A percentile compares a stretch with the other conserved stretches of the same genome.
phyloP scores from a whole-genome alignment of 92 coral and sea anemone genomes.

The Diadumene lineata region DNA sequence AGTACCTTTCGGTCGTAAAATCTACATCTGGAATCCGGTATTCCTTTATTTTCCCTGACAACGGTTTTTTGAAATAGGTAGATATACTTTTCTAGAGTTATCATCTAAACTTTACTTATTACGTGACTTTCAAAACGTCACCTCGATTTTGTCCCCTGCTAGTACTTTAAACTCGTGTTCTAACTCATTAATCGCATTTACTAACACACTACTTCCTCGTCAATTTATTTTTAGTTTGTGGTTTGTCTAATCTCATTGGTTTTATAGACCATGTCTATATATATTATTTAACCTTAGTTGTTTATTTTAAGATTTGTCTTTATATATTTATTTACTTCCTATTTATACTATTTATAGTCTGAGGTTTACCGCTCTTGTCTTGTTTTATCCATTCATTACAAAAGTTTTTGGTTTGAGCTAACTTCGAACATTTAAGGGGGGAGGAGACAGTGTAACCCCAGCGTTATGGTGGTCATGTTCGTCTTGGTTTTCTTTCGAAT shows the following conservation, averaged over 20 bases:
- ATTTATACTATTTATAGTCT: not conserved
- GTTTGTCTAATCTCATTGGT: slow-evolving; percentile 2
- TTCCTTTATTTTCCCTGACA: no score
- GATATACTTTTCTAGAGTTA: no score
- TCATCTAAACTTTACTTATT: no score
- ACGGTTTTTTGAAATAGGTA: no score
- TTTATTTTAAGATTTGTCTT: slow-evolving; percentile 3
- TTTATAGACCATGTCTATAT: no score
- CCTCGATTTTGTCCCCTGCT: no score
- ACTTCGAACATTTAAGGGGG: not conserved
- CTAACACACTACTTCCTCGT: not conserved
- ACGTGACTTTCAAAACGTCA: not conserved
- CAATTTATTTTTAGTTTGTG: not conserved
- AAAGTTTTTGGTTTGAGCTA: not conserved
- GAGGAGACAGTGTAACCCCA: no score
- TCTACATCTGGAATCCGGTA: no score
- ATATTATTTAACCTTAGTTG: not conserved
- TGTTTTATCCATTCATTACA: not conserved
- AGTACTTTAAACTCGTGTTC: not conserved
- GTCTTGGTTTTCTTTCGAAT: no score
- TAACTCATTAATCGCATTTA: not conserved
- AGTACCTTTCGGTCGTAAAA: no score
- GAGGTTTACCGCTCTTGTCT: slow-evolving; percentile 6
- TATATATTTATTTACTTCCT: slow-evolving; percentile 1
- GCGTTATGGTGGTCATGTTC: no score